Conservation (phyloP, 1,140 invertebrate genomes). For the Drosophila suzukii region DNA sequence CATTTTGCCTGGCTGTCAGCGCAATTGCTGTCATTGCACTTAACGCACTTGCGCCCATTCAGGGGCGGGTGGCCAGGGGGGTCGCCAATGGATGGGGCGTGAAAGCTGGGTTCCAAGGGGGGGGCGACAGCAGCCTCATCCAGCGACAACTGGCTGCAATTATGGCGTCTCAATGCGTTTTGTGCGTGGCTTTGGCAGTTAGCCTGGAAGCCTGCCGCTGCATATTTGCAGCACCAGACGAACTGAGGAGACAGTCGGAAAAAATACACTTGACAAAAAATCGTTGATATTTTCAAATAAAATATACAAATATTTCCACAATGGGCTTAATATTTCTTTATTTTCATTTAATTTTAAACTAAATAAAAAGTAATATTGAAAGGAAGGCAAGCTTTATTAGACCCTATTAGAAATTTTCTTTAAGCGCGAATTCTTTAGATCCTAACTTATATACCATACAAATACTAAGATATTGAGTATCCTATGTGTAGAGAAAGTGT, state of each 20-base stretch:
- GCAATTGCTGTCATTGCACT: conserved; percentile 80
- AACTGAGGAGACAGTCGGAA: not conserved
- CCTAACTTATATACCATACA: too few species aligned
- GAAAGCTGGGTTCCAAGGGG: not conserved
- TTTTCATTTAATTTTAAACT: too few species aligned
- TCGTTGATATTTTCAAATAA: too few species aligned
- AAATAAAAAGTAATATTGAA: too few species aligned
- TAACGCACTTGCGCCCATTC: conserved; percentile 72
- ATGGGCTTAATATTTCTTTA: too few species aligned
- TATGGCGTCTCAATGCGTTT: conserved; percentile 80
- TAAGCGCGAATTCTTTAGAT: too few species aligned
- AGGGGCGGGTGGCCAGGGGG: not conserved
- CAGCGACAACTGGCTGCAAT: conserved; percentile 72
- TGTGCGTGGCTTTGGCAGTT: conserved; percentile 79
- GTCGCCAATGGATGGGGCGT: not conserved
- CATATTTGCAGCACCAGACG: conserved; percentile 60
- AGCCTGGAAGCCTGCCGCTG: conserved; percentile 58
- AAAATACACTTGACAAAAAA: conserved; percentile 4
- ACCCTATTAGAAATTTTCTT: too few species aligned
- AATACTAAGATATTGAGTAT: too few species aligned
- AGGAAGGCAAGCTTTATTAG: too few species aligned
- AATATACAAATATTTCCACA: too few species aligned
- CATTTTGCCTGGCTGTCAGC: conserved; percentile 73
- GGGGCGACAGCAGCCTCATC: conserved; percentile 7
- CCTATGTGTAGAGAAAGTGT: not conserved